Evolutionary conservation across 1,140 invertebrate genomes (phyloP), one percentile per base, ranked within the genome.

Genomic region (Psilanteris sp.): DNA sequence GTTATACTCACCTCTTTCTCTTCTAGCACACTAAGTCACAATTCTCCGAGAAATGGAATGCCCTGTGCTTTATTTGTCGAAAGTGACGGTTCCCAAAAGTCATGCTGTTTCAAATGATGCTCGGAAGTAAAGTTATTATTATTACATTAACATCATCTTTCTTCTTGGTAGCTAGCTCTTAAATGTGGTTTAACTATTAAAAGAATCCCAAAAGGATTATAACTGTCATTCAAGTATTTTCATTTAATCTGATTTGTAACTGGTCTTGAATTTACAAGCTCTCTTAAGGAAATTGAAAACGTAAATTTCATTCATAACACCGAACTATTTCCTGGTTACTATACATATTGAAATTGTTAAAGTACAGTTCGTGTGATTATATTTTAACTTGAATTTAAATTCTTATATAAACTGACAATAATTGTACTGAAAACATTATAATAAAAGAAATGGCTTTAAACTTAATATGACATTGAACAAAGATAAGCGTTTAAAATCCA

Each of bases 1-100:
- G 74, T 77, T 77, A 77, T 77, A 44, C 67, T 67, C 67, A 31
- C 16, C 73, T 76, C 73, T 76, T 76, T 76, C 73, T 59, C 73
- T 59, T 66, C 44, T 16, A 27, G n/a, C 31, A 41, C 24, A 16
- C 37, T 37, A 76, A 76, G 73, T 76, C 73, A 54, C 73, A 71
- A 52, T 59, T 66, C 59, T 39, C 59, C 13, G 66, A 18, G 27
- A 62, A 54, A 16, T 44, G 71, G 66, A 77, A 66, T 70, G 66
- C 64, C 34, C 64, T 32, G 44, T 15, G 66, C 59, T 77, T 71
- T 66, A 72, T 68, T 77, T 55, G 74, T 77, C 54, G 72, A 75
- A 75, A 70, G 59, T 70, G 66, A 77, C 61, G 61, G 11, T 66
- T 61, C 20, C 48, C 67, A 14, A 72, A 77, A 61, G 66, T 67